Evolutionary conservation across 2,797 vertebrate species (phyloP).

Genomic region (Chanos chanos): DNA sequence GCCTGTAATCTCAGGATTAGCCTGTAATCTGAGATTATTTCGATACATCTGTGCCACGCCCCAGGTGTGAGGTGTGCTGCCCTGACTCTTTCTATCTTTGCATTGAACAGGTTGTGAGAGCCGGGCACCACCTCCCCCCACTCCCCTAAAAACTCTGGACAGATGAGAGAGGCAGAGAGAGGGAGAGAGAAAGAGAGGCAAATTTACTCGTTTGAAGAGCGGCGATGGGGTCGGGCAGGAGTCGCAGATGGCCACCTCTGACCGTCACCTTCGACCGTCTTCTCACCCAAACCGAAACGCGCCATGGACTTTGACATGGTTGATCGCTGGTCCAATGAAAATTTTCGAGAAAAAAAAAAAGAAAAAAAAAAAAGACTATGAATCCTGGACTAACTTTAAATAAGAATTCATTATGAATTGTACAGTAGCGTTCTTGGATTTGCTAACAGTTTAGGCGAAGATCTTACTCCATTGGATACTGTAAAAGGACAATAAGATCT

Average conservation of each 20-base stretch:
- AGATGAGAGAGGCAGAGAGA: conserved; percentile 65
- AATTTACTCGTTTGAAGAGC: conserved; percentile 67
- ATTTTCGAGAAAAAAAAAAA: conserved; percentile 27
- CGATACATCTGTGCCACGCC: conserved; percentile 40
- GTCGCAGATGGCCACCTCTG: conserved; percentile 39
- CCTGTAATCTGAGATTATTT: too few species aligned
- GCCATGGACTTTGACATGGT: conserved; percentile 42
- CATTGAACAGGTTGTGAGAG: conserved; percentile 82
- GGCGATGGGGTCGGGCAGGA: conserved; percentile 55
- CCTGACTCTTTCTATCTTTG: conserved; percentile 83
- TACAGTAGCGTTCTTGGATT: conserved; percentile 8
- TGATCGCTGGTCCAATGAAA: conserved; percentile 38
- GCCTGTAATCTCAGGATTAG: too few species aligned
- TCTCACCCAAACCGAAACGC: conserved; percentile 60
- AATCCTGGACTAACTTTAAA: conserved; percentile 28
- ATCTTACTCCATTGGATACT: conserved; percentile 18
- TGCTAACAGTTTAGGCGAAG: conserved; percentile 6
- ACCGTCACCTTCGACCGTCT: conserved; percentile 47
- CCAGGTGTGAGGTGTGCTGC: conserved; percentile 69
- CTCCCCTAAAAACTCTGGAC: conserved; percentile 58
- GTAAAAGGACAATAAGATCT: too few species aligned
- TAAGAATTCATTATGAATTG: not conserved
- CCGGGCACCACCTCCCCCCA: conserved; percentile 63
- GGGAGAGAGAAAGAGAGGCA: conserved; percentile 61
- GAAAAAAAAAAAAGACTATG: conserved; percentile 22